Percentiles rank a stretch among this genome's conserved stretches.
Evolutionary conservation across 2,113 vertebrate species (phyloP).

Genomic region (Columba livia): DNA sequence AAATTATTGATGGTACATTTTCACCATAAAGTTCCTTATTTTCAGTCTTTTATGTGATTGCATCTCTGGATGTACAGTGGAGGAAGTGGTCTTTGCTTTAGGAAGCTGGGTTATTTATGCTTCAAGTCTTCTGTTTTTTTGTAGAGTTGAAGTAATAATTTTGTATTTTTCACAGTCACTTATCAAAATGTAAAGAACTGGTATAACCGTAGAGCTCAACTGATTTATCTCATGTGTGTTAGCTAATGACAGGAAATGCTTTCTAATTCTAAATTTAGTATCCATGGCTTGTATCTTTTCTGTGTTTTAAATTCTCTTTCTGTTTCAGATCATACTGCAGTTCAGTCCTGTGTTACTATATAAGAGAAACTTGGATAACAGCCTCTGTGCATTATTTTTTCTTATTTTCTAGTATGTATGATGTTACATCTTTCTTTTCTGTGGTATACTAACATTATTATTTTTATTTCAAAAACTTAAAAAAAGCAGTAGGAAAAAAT

Average conservation of each 20-base stretch:
- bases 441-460: not conserved
- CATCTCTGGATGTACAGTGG: not conserved
- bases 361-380: not conserved
- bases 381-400: not conserved
- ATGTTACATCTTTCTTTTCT: not conserved
- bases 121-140: not conserved
- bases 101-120: not conserved
- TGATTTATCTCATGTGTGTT: not conserved
- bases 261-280: not conserved
- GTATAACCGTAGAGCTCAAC: not conserved
- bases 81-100: not conserved
- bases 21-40: not conserved
- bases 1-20: fast-evolving
- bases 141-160: not conserved
- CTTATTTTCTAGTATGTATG: not conserved
- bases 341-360: not conserved
- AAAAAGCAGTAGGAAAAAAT: not conserved
- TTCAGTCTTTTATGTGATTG: not conserved
- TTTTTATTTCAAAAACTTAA: conserved; percentile 2
- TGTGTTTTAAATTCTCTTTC: not conserved
- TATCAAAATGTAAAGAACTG: not conserved
- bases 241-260: not conserved
- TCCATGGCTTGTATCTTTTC: not conserved
- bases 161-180: not conserved
- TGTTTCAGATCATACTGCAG: not conserved